These are phyloP conservation scores for Dasypolia templi DNA, from an alignment of 2,888 invertebrate species.

Conservation along the genomic window DNA sequence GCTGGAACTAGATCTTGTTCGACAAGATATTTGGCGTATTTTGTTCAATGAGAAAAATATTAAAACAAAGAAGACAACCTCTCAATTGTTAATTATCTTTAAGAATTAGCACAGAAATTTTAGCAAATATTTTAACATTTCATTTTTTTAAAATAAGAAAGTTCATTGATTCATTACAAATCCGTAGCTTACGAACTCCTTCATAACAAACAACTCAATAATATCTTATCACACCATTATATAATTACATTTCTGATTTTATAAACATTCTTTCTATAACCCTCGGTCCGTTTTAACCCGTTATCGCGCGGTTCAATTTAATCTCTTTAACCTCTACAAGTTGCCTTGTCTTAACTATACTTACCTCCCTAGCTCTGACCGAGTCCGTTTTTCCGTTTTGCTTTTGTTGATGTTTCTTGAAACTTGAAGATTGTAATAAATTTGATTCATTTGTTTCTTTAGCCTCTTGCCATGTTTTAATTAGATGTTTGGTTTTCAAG, in stretches of 20 bases:
- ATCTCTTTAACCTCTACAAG: slow-evolving; percentile 62
- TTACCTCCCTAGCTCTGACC: slow-evolving; percentile 35
- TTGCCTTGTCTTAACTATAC: slow-evolving; percentile 53
- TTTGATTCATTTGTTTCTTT: slow-evolving; percentile 51
- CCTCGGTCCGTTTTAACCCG: slow-evolving; percentile 53
- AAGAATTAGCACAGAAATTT: slow-evolving; percentile 16
- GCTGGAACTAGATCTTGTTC: too few relatives aligned
- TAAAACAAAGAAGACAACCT: neutral
- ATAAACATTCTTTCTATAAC: slow-evolving; percentile 51
- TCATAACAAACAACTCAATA: slow-evolving; percentile 41
- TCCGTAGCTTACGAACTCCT: slow-evolving; percentile 13
- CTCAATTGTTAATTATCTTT: slow-evolving; percentile 7
- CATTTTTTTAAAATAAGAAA: slow-evolving; percentile 13
- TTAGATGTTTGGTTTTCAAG: slow-evolving; percentile 48
- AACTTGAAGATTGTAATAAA: slow-evolving; percentile 57
- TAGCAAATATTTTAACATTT: neutral
- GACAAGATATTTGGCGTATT: too few relatives aligned
- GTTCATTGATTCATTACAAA: slow-evolving; percentile 25
- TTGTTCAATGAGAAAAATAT: neutral
- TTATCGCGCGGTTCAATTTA: slow-evolving; percentile 58
- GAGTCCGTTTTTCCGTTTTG: slow-evolving; percentile 34
- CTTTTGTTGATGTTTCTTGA: slow-evolving; percentile 50
- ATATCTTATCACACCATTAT: slow-evolving; percentile 41
- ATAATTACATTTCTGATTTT: slow-evolving; percentile 62
- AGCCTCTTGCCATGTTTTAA: slow-evolving; percentile 54